Evolutionary conservation across 2,888 invertebrate species (phyloP).

Genomic region (Odontothrips loti): DNA sequence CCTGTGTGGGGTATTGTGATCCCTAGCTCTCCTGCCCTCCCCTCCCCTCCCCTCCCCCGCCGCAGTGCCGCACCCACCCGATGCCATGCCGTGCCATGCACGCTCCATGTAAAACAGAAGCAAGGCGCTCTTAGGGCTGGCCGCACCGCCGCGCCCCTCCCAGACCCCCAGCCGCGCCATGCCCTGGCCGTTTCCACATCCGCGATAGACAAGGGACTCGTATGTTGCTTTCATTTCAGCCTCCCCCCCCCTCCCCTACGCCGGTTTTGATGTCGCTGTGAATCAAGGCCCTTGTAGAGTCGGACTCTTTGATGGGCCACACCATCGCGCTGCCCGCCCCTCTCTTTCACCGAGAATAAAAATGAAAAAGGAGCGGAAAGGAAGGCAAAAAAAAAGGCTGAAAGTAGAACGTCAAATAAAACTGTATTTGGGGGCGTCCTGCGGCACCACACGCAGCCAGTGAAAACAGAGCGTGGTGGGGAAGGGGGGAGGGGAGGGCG

Average conservation of each 20-base stretch:
- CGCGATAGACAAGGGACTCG: constrained; percentile 19
- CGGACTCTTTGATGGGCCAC: not conserved
- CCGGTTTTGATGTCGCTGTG: constrained; percentile 22
- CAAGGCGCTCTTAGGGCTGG: not conserved
- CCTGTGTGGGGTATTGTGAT: not conserved
- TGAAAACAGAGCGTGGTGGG: no score
- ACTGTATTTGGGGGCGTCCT: not conserved
- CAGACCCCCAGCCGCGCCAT: not conserved
- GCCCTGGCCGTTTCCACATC: not conserved
- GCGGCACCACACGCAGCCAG: not conserved
- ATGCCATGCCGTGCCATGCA: not conserved
- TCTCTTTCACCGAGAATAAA: not conserved
- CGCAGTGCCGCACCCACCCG: not conserved
- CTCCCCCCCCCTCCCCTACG: not conserved
- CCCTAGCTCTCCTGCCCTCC: not conserved
- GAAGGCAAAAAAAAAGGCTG: not conserved
- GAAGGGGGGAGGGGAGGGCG: not conserved
- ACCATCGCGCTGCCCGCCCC: not conserved
- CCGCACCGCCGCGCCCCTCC: not conserved
- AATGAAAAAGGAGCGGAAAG: not conserved
- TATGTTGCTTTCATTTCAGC: not conserved
- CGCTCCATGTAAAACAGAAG: constrained; percentile 21
- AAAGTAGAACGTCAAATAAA: not conserved
- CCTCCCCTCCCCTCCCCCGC: not conserved
- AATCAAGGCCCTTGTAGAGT: constrained; percentile 19